These are phyloP conservation scores for Montipora capricornis DNA, from an alignment of 64 coral and sea anemone species.

Conservation along the genomic window DNA sequence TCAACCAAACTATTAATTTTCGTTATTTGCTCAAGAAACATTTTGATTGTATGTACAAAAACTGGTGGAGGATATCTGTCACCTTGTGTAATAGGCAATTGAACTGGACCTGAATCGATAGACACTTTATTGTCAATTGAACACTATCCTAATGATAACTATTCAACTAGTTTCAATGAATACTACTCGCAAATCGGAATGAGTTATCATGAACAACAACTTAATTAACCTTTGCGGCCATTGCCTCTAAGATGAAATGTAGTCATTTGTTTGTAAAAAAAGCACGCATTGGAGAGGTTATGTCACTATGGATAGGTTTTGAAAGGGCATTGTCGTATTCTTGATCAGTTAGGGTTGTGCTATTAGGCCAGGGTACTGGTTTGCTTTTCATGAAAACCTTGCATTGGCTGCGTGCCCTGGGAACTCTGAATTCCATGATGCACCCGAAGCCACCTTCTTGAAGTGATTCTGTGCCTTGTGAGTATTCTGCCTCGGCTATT, in stretches of 20 bases:
- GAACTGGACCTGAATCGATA: not conserved
- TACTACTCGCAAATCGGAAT: not conserved
- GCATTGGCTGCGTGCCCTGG: slow-evolving; percentile 24
- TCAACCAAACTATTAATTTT: slow-evolving; percentile 4
- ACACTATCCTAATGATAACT: not conserved
- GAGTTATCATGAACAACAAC: not conserved
- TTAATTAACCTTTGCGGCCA: not conserved
- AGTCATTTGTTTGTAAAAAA: not conserved
- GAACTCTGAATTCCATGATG: slow-evolving; percentile 40
- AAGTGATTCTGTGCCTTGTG: not conserved
- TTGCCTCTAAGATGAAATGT: not conserved
- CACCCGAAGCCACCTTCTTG: slow-evolving; percentile 35
- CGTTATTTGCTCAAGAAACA: not conserved
- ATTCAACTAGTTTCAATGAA: not conserved
- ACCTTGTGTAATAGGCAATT: not conserved
- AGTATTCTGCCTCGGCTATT: slow-evolving; percentile 29
- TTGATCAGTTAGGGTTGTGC: not conserved
- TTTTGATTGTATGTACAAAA: slow-evolving; percentile 6
- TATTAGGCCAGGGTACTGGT: slow-evolving; percentile 13
- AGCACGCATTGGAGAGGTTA: not conserved
- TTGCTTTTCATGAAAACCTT: slow-evolving; percentile 60
- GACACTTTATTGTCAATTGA: not conserved
- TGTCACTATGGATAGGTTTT: slow-evolving; percentile 17
- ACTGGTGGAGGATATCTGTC: not conserved
- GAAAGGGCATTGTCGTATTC: slow-evolving; percentile 40